A percentile compares a stretch with the other conserved stretches of the same genome.
Evolutionary conservation across 2,113 vertebrate species (phyloP).

Genomic region (Eidolon helvum): DNA sequence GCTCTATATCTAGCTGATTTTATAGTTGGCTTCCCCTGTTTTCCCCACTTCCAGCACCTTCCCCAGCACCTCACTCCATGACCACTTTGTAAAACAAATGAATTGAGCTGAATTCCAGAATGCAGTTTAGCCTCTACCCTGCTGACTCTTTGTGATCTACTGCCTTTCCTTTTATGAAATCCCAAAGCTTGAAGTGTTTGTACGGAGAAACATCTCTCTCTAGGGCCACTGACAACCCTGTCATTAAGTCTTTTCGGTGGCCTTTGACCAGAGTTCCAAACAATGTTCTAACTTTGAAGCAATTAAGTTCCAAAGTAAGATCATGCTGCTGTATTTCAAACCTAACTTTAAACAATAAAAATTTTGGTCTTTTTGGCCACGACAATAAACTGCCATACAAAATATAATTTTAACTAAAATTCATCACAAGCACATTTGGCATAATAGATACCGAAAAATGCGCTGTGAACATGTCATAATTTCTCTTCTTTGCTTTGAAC

Average conservation of each 20-base stretch:
- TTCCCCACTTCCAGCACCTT: background rate
- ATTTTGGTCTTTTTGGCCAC: background rate
- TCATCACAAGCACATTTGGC: background rate
- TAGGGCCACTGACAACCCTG: background rate
- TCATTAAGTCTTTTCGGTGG: background rate
- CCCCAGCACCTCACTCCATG: background rate
- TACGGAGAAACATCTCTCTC: background rate
- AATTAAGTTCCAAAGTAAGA: background rate
- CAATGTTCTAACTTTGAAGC: background rate
- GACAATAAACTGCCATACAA: background rate
- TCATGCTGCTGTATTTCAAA: background rate
- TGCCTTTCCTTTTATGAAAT: background rate
- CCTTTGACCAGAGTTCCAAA: background rate
- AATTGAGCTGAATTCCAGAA: background rate
- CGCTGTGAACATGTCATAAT: background rate
- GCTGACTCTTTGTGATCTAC: background rate
- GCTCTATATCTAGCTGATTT: background rate
- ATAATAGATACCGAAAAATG: background rate
- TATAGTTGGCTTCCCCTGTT: background rate
- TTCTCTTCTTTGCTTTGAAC: constrained; percentile 14
- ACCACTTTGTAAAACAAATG: background rate
- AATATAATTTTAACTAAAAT: constrained; percentile 1
- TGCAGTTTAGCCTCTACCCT: background rate
- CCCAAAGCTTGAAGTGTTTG: background rate
- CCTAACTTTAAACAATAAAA: background rate